Base-by-base conservation (phyloP, 2,797 vertebrate genomes). In the Cossypha heuglini region DNA sequence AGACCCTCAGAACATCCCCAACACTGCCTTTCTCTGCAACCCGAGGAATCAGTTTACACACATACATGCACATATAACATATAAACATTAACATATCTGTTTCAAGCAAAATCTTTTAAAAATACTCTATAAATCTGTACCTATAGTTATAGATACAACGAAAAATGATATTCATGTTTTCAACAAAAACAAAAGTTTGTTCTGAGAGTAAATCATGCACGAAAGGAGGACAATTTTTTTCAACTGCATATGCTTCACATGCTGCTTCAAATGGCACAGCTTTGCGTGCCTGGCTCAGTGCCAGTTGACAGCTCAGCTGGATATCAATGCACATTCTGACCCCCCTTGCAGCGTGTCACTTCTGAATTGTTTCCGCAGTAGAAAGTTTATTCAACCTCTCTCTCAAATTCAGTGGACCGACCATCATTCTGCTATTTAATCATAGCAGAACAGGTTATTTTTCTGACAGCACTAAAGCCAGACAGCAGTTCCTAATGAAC, bases 321-420 rank as follows among this genome's bases (percentile, higher is more conserved):
- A 98, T 98, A 98, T 98, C 98, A 97, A 97, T 98, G 98, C 98
- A 98, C 98, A 99, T 98, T 98, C 97, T 98, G 97, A 97, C 98
- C 98, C 97, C 97, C 98, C 98, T 98, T 97, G 97, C 97, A 98
- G 98, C 73, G 95, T 98, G 98, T 99, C 99, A 99, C 98, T 99
- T 98, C 97, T 97, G 98, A 98, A 99, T 98, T 98, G 98, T 98
- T 99, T 99, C 98, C 97, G 97, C 98, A 98, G 98, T 98, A 99
- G 97, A 99, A 99, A 99, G 98, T 99, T 99, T 99, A 99, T 99
- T 99, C 99, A 99, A 99, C 98, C 98, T 98, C 98, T 98, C 98
- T 98, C 98, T 98, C 97, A 98, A 98, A 98, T 98, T 97, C 98
- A 98, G 96, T 96, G 98, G 98, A 98, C 97, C 96, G 95, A 97